phyloP scores from a whole-genome alignment of 2,888 invertebrate genomes.

The Phaonia tiefii region DNA sequence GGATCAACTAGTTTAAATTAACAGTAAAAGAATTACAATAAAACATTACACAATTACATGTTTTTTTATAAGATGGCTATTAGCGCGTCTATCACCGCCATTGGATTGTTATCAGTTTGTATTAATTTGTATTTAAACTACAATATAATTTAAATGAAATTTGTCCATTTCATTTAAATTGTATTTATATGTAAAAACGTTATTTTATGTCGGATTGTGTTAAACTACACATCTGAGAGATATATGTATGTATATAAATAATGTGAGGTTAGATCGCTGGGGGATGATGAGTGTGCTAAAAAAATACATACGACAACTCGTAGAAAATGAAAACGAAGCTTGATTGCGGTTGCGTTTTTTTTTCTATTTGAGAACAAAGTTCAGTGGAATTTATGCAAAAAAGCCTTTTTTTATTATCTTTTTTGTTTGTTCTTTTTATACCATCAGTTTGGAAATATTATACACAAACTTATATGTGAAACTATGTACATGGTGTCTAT shows the following conservation, averaged over 20 bases:
- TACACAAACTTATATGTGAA: too few species aligned
- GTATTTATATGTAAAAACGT: too few species aligned
- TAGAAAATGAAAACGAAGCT: constrained; percentile 35
- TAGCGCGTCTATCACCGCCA: not conserved
- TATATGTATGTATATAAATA: too few species aligned
- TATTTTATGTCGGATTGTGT: too few species aligned
- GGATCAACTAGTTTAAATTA: too few species aligned
- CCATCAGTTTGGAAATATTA: constrained; percentile 8
- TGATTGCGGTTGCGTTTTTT: constrained; percentile 21
- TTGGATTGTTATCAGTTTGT: too few species aligned
- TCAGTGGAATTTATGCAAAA: constrained; percentile 55
- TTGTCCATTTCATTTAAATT: too few species aligned
- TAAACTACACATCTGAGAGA: too few species aligned
- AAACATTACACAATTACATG: too few species aligned
- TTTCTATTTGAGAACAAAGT: constrained; percentile 57
- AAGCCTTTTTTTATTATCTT: not conserved
- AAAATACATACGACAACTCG: not conserved
- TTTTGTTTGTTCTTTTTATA: constrained; percentile 22
- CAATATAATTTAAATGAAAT: too few species aligned
- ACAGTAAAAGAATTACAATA: too few species aligned
- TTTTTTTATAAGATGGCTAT: constrained; percentile 1
- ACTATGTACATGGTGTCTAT: not conserved
- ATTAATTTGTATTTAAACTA: too few species aligned
- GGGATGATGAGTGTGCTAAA: constrained; percentile 23
- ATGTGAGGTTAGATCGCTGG: constrained; percentile 18